Base-by-base conservation (phyloP, 2,888 invertebrate species). In the Lacanobia oleracea region DNA sequence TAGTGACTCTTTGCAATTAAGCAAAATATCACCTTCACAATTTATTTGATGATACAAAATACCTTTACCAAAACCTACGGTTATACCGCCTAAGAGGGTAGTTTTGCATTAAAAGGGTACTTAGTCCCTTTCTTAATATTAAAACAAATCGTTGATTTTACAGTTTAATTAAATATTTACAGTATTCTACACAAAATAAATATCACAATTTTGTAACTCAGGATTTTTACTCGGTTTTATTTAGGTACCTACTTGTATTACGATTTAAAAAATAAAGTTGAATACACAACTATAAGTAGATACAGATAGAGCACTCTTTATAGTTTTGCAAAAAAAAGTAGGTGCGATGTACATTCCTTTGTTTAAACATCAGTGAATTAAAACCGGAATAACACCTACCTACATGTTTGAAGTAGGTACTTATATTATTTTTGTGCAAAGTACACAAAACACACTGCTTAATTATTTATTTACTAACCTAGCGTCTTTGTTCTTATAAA, bases 131-230 rank as follows among this genome's bases (percentile, higher is more conserved):
- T 21, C 16, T 16, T 54, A 37, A 59, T 21, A 64, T 51, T n/a
- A 53, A 74, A 76, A 69, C n/a, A 10, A 43, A 53, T 8, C 10
- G 1, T 54, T 37, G 21, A 67, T 69, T 78, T 77, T 45, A 72
- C 56, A 66, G 48, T 86, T 83, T 80, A 82, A 69, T 87, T 77
- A 51, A 74, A 79, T 88, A 88, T 88, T 83, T 88, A 89, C 89
- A 87, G 65, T 85, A 79, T 80, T 73, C 67, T 81, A 83, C 82
- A 85, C 74, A 80, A 75, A 77, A 72, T 85, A 87, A 83, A 84
- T 87, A 88, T 87, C 87, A 87, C 86, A 87, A 83, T 77, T 81
- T 75, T 76, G 72, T 83, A 85, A 81, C 81, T 75, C 69, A 57
- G 74, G 23, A 65, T 77, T 80, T 64, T 61, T 59, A 56, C 66